Conservation (phyloP, 2,888 invertebrate genomes). For the Anthrax anthrax region DNA sequence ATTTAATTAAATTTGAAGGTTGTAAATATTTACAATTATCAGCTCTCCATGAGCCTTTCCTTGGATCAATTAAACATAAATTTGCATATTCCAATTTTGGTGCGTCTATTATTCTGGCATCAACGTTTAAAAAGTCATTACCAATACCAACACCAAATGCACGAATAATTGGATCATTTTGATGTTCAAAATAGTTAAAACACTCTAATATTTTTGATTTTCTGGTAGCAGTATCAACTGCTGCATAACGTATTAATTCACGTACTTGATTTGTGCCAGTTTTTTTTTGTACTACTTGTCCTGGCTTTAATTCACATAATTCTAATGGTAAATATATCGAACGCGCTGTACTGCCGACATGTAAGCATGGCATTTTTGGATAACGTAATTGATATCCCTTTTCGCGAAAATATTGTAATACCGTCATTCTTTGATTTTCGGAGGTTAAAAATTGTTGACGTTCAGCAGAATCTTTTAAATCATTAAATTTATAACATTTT, state of each 20-base stretch:
- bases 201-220: constrained; percentile 62
- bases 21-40: constrained; percentile 23
- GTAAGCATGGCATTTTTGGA: constrained; percentile 67
- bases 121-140: constrained; percentile 56
- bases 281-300: constrained; percentile 60
- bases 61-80: background rate
- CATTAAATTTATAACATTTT: constrained; percentile 21
- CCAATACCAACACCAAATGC: constrained; percentile 72
- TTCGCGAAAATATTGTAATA: constrained; percentile 25
- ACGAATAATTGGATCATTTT: constrained; percentile 40
- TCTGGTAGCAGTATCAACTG: constrained; percentile 61
- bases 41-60: constrained; percentile 36
- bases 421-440: constrained; percentile 25
- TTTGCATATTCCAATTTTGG: constrained; percentile 47
- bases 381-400: constrained; percentile 34
- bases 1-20: constrained; percentile 22
- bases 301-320: constrained; percentile 59
- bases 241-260: constrained; percentile 75
- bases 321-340: constrained; percentile 72
- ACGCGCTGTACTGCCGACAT: constrained; percentile 57
- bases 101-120: constrained; percentile 62
- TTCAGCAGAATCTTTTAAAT: constrained; percentile 22
- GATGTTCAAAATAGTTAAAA: constrained; percentile 21
- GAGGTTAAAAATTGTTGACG: constrained; percentile 27
- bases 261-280: constrained; percentile 70